Evolutionary conservation across 2,797 vertebrate genomes (phyloP), one percentile per base, ranked within the genome.

Genomic region (Echiichthys vipera): DNA sequence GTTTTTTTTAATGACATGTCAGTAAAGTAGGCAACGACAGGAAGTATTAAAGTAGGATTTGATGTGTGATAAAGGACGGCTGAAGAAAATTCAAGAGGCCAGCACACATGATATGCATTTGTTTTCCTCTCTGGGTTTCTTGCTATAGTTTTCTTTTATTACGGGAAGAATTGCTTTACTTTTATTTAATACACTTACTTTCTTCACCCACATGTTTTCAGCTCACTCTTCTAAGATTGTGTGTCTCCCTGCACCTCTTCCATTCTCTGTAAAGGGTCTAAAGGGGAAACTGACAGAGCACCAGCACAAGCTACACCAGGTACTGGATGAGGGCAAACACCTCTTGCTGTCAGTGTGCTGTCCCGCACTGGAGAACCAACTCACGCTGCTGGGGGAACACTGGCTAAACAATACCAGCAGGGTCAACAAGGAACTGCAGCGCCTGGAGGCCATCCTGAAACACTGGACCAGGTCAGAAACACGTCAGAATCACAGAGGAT

Each of bases 401-500:
- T 99, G 98, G 98, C 91, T 98, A 63, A 95, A 77, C 90, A 96
- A 95, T 29, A 96, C 95, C 54, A 94, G 89, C 88, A 96, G 93
- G 66, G 92, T 98, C 85, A 95, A 94, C 77, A 98, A 96, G 90
- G 98, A 99, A 39, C 93, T 98, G 1, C 96, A 98, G 54, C 95
- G 96, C 11, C 85, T 99, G 76, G 97, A 99, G 87, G 96, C 95
- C 53, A 97, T 97, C 68, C 87, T 99, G 45, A 98, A 96, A 89
- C 97, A 98, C 90, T 99, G 97, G 97, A 98, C 95, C 91, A 97
- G 97, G 98, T 99, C 92, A 85, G 87, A 37, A 30, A 51, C 49
- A 58, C 46, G 27, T 5, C 7, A 43, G 11, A 55, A 17, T 53
- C 30, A 32, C 14, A 58, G 24, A 24, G 47, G 13, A 25, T 34